phyloP scores from a whole-genome alignment of 2,113 vertebrate species.

The Apodemus sylvaticus region DNA sequence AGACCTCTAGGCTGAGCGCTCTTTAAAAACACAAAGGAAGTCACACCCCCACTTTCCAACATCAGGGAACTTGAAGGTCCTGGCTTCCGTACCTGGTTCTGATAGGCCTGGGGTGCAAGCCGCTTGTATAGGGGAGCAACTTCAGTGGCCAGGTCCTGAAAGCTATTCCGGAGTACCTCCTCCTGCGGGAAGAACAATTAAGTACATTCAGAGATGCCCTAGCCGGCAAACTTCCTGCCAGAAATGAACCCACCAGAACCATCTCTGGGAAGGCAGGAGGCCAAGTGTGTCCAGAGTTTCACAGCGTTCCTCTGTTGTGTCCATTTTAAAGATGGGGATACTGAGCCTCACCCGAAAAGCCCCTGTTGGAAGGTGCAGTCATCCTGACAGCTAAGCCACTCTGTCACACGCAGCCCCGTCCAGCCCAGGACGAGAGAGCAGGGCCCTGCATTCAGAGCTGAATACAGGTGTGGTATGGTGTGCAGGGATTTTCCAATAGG shows the following conservation, averaged over 20 bases:
- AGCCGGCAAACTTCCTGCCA: neutral
- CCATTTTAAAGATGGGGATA: neutral
- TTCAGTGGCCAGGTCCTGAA: slow-evolving; percentile 95
- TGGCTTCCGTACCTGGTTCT: slow-evolving; percentile 92
- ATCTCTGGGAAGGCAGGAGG: neutral
- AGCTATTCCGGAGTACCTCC: slow-evolving; percentile 94
- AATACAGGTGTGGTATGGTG: fast-evolving
- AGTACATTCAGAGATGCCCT: neutral
- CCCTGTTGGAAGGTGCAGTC: neutral
- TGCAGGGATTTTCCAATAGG: fast-evolving
- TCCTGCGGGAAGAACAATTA: slow-evolving; percentile 85
- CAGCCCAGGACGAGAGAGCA: neutral
- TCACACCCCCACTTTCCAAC: neutral
- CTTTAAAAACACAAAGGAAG: neutral
- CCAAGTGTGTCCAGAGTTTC: neutral
- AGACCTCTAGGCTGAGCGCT: neutral
- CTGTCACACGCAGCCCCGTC: neutral
- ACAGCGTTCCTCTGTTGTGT: neutral
- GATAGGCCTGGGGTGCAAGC: slow-evolving; percentile 96
- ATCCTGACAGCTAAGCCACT: neutral
- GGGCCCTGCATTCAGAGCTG: neutral
- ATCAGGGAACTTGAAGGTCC: neutral
- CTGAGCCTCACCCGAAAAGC: neutral
- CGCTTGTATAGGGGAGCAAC: slow-evolving; percentile 95
- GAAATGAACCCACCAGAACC: neutral